Percentiles rank a stretch among this genome's conserved stretches.
These are phyloP conservation scores for Drosophila asahinai DNA, from an alignment of 1,140 invertebrate genomes.

Conservation along the genomic window DNA sequence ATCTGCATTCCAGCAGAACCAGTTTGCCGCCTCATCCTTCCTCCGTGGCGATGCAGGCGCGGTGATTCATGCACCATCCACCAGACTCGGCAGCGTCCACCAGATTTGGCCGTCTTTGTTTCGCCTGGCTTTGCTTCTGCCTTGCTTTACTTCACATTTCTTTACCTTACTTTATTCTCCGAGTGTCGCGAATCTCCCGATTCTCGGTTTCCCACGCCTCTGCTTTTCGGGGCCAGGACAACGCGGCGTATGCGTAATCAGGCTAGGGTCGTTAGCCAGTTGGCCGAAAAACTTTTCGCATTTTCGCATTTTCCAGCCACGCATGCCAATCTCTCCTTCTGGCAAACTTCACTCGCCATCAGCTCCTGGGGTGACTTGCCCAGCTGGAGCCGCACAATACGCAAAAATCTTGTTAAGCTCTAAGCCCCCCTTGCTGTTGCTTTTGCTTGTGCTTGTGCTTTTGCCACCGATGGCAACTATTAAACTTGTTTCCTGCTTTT, in stretches of 20 bases:
- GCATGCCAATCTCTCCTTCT: constrained; percentile 54
- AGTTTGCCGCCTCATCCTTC: constrained; percentile 36
- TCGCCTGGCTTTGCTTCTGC: constrained; percentile 33
- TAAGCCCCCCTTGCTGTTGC: constrained; percentile 24
- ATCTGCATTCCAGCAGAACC: constrained; percentile 74
- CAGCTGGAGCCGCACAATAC: constrained; percentile 25
- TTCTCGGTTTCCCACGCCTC: constrained; percentile 32
- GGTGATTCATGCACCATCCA: constrained; percentile 74
- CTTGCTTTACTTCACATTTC: not conserved
- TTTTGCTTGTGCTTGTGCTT: not conserved
- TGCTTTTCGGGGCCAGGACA: constrained; percentile 16
- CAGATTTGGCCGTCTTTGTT: constrained; percentile 52
- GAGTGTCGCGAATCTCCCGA: constrained; percentile 61
- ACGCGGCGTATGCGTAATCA: constrained; percentile 80
- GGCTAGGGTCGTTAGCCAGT: constrained; percentile 71
- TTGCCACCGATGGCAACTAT: constrained; percentile 60
- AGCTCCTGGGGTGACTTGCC: constrained; percentile 9
- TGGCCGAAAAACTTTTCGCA: constrained; percentile 66
- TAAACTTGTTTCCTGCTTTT: constrained; percentile 79
- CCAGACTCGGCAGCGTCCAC: constrained; percentile 74
- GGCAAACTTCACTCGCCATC: constrained; percentile 57
- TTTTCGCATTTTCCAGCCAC: constrained; percentile 61
- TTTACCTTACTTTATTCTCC: constrained; percentile 8
- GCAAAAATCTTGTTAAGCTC: constrained; percentile 65
- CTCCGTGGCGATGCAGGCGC: constrained; percentile 44